Conservation (phyloP, 2,113 vertebrate genomes). For the Crocuta crocuta region DNA sequence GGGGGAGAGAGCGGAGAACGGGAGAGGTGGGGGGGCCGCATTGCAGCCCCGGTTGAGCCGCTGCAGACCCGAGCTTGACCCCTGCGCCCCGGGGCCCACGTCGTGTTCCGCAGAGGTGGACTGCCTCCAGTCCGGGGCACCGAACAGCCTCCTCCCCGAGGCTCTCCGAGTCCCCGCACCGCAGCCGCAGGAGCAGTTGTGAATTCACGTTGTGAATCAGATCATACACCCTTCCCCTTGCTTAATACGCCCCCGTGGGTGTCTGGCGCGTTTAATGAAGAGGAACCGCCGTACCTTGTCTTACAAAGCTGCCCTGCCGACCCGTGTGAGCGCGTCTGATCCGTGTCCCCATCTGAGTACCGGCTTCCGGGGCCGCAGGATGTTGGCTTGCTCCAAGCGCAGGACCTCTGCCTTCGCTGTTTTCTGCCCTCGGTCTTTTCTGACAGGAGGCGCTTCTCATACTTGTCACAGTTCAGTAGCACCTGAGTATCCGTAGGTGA, state of each 20-base stretch:
- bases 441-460: background rate
- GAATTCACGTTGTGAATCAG: background rate
- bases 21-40: background rate
- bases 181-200: background rate
- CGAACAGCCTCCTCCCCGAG: background rate
- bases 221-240: background rate
- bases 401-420: background rate
- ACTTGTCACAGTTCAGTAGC: background rate
- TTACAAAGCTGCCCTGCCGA: background rate
- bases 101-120: background rate
- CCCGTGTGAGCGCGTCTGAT: background rate
- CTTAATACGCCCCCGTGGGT: background rate
- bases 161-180: too few relatives aligned
- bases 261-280: background rate
- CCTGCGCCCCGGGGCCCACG: rapidly evolving
- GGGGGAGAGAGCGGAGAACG: background rate
- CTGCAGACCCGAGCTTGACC: background rate
- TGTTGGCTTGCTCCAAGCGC: background rate
- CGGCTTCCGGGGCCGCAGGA: background rate
- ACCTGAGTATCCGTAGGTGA: background rate
- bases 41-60: background rate
- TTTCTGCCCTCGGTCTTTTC: background rate
- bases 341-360: rapidly evolving
- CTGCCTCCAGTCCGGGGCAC: background rate
- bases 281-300: background rate